phyloP scores from a whole-genome alignment of 92 coral and sea anemone genomes.

The Pocillopora meandrina region DNA sequence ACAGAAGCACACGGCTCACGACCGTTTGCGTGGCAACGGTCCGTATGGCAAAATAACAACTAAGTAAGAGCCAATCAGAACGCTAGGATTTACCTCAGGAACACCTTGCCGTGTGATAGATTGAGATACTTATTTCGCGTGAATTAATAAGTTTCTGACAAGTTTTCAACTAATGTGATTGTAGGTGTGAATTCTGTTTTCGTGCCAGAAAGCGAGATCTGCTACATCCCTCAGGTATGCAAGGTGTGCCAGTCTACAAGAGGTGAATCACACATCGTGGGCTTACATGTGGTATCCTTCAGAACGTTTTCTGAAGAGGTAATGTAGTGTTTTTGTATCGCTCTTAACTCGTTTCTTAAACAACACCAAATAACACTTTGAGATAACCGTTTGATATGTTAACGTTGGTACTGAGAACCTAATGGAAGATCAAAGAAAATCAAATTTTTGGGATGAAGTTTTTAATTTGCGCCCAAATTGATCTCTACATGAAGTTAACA shows the following conservation, averaged over 20 bases:
- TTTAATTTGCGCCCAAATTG: too few species aligned
- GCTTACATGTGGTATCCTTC: slow-evolving; percentile 58
- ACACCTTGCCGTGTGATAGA: not conserved
- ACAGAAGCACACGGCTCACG: too few species aligned
- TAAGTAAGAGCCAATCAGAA: too few species aligned
- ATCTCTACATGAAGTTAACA: too few species aligned
- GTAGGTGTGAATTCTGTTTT: slow-evolving; percentile 49
- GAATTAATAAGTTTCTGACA: not conserved
- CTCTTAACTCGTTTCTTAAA: not conserved
- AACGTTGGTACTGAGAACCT: too few species aligned
- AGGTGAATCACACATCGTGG: slow-evolving; percentile 46
- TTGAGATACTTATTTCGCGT: not conserved
- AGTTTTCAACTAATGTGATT: not conserved
- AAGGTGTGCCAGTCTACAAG: slow-evolving; percentile 37
- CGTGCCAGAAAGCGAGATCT: slow-evolving; percentile 52
- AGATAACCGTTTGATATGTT: too few species aligned
- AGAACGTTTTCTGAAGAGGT: not conserved
- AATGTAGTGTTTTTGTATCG: not conserved
- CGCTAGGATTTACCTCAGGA: too few species aligned
- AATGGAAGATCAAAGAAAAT: too few species aligned
- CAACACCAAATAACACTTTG: not conserved
- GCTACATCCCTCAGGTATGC: slow-evolving; percentile 70
- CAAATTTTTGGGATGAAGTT: too few species aligned
- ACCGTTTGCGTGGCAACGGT: too few species aligned
- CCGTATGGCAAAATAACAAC: too few species aligned